Evolutionary conservation across 2,113 vertebrate genomes (phyloP).

Genomic region (Tricholaema leucomelas): DNA sequence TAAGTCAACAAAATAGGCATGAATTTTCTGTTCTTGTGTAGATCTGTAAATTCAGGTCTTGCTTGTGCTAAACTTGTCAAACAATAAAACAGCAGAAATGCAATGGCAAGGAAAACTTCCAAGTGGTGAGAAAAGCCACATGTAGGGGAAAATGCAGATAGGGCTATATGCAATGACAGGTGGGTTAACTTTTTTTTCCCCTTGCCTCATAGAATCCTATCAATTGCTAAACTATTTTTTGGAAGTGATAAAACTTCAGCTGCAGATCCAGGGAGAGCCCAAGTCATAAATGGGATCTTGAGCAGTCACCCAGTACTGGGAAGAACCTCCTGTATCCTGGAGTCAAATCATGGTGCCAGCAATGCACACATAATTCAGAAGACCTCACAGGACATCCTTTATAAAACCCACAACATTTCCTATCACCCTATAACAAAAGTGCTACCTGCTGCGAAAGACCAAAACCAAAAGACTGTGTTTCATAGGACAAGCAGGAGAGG

Average conservation of each 20-base stretch:
- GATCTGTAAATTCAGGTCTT: background rate
- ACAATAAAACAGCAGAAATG: background rate
- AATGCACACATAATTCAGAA: background rate
- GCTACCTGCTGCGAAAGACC: background rate
- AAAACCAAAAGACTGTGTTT: background rate
- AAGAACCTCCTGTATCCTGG: background rate
- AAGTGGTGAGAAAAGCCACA: background rate
- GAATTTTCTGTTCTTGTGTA: background rate
- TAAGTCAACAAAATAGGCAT: background rate
- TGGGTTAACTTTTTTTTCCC: background rate
- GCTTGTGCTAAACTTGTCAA: background rate
- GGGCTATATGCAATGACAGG: background rate
- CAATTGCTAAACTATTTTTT: background rate
- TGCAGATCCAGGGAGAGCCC: background rate
- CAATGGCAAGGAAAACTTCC: background rate
- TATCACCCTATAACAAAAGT: background rate
- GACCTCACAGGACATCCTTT: background rate
- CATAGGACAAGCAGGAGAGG: background rate
- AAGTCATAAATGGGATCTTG: background rate
- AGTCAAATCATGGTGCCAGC: accelerated
- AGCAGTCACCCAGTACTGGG: accelerated
- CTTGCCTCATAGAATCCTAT: accelerated
- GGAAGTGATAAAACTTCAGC: background rate
- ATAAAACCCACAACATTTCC: background rate
- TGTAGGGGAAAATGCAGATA: background rate